Evolutionary conservation across 2,797 vertebrate genomes (phyloP).

Genomic region (Syncerus caffer): DNA sequence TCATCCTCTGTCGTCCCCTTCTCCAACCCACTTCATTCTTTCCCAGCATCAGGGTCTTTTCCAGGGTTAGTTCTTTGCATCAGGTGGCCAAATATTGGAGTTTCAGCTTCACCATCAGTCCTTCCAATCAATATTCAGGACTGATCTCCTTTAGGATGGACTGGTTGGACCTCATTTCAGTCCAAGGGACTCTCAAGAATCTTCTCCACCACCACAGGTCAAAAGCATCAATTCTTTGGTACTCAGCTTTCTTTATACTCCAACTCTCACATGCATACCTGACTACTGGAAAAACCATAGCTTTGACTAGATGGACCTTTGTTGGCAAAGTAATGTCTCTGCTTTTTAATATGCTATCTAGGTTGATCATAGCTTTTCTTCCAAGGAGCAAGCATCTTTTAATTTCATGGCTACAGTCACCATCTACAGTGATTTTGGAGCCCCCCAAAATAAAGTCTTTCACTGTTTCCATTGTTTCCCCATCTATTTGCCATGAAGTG

Average conservation of each 20-base stretch:
- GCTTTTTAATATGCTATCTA: background rate
- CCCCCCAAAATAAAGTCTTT: too few species aligned
- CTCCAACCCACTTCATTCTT: background rate
- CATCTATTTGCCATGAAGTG: too few species aligned
- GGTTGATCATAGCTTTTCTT: background rate
- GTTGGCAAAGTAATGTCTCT: background rate
- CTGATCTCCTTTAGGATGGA: background rate
- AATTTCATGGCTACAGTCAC: background rate
- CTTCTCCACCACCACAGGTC: background rate
- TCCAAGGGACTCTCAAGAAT: background rate
- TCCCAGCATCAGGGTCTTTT: background rate
- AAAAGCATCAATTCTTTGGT: background rate
- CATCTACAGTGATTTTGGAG: background rate
- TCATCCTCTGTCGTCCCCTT: background rate
- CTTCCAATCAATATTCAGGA: background rate
- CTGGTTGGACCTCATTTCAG: background rate
- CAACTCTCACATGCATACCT: background rate
- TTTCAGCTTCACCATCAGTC: background rate
- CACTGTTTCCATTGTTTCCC: too few species aligned
- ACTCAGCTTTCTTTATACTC: background rate
- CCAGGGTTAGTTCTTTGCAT: background rate
- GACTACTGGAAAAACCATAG: background rate
- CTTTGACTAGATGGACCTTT: background rate
- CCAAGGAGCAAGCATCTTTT: background rate
- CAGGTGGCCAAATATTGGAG: background rate